Evolutionary conservation across 2,797 vertebrate species (phyloP), one percentile per base, ranked within the genome.

Genomic region (Graptemys geographica): DNA sequence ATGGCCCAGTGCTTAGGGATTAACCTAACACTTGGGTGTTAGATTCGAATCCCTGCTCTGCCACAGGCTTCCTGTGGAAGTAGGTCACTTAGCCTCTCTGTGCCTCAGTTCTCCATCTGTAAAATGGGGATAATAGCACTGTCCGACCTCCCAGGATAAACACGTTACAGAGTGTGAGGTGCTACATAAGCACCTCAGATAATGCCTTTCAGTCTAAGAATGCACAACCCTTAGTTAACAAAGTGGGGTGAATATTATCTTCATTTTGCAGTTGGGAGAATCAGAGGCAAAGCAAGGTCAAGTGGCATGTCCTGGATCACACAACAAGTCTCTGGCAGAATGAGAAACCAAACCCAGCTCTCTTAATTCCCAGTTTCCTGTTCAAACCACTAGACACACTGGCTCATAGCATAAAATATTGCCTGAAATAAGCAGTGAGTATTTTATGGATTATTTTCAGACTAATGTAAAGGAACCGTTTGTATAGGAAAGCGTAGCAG

Each of bases 191-290:
- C 31, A 86, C 13, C 8, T 56, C 49, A 52, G 41, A 55, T 37
- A 62, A 51, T 0, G 0, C 2, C 44, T 74, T 79, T 86, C 53
- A 74, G 11, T 8, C 21, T 80, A 31, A 9, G 51, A 80, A 28
- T 5, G 19, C 4, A 0, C 27, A 56, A 72, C 21, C 31, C 11
- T 90, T 84, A 33, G n/a, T 69, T 69, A 69, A 69, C 16, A 19
- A 12, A 87, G 72, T 4, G 79, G 85, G 31, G 87, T 5, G 90
- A 96, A 57, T 79, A 89, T 79, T 93, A 92, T 92, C 57, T 44
- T 31, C 4, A 15, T 92, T 90, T 90, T 81, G 90, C 15, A 62
- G 2, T 69, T 23, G 4, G 16, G 83, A 1, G 0, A 49, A 83
- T 74, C 65, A 62, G 31, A 52, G 28, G 27, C 81, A 8, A 79